Percentiles rank a stretch among this genome's conserved stretches.
phyloP scores from a whole-genome alignment of 2,113 vertebrate species.

The Brevimyrus niger region DNA sequence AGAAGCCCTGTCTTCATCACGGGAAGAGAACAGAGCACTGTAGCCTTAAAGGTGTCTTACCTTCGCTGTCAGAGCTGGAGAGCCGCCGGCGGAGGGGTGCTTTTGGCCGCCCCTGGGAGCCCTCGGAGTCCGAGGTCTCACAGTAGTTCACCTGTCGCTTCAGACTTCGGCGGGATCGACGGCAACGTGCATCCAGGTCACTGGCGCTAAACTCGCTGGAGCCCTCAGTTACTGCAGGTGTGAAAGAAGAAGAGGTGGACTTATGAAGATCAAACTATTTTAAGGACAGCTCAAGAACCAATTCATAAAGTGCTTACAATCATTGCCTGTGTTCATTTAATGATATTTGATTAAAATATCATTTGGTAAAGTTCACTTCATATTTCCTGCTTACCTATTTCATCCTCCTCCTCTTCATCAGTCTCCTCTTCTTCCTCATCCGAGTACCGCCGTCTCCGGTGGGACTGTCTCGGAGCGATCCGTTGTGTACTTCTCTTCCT shows the following conservation, averaged over 20 bases:
- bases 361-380: background rate
- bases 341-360: background rate
- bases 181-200: conserved; percentile 82
- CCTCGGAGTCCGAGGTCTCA: conserved; percentile 88
- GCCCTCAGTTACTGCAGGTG: conserved; percentile 68
- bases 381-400: conserved; percentile 44
- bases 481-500: conserved; percentile 56
- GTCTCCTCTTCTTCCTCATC: conserved; percentile 87
- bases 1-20: background rate
- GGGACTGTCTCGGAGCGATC: conserved; percentile 52
- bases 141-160: conserved; percentile 90
- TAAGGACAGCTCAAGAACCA: background rate
- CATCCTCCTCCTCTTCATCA: conserved; percentile 59
- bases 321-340: background rate
- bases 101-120: conserved; percentile 74
- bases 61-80: conserved; percentile 86
- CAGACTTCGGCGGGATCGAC: conserved; percentile 83
- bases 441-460: conserved; percentile 75
- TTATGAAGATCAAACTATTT: background rate
- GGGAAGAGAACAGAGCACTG: background rate
- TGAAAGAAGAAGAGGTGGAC: background rate
- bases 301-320: background rate
- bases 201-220: conserved; percentile 85
- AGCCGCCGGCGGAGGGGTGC: conserved; percentile 55
- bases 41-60: conserved; percentile 50